Evolutionary conservation across 2,797 vertebrate genomes (phyloP).

Genomic region (Thunnus albacares): DNA sequence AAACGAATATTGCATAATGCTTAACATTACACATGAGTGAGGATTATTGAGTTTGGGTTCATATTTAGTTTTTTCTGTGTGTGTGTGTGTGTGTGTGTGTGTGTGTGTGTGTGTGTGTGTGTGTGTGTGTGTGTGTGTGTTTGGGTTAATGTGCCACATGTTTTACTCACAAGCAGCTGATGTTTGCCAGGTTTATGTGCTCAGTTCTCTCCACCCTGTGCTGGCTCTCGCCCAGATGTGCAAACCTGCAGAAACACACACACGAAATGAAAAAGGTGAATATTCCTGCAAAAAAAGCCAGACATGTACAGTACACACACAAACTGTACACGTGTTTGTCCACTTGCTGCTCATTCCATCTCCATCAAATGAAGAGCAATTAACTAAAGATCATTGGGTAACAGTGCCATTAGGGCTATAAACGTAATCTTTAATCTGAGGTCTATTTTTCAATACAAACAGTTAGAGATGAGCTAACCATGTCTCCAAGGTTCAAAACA

Average conservation of each 20-base stretch:
- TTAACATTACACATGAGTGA: constrained; percentile 22
- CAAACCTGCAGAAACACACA: constrained; percentile 86
- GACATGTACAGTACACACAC: neutral
- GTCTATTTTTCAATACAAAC: constrained; percentile 8
- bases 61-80: neutral
- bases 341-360: neutral
- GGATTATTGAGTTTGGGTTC: constrained; percentile 22
- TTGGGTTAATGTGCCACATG: constrained; percentile 24
- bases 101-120: neutral
- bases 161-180: constrained; percentile 93
- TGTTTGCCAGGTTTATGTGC: constrained; percentile 83
- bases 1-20: constrained; percentile 10
- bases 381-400: constrained; percentile 1
- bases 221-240: constrained; percentile 93
- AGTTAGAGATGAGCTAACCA: constrained; percentile 7
- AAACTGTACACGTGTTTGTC: neutral
- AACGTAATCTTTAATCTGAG: neutral
- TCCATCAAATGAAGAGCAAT: neutral
- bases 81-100: neutral
- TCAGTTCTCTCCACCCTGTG: constrained; percentile 90
- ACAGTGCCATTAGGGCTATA: neutral
- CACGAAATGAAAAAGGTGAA: constrained; percentile 24
- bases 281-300: neutral
- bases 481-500: constrained; percentile 31
- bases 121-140: constrained; percentile 1